phyloP scores from a whole-genome alignment of 2,797 vertebrate genomes.

The Carapus acus region DNA sequence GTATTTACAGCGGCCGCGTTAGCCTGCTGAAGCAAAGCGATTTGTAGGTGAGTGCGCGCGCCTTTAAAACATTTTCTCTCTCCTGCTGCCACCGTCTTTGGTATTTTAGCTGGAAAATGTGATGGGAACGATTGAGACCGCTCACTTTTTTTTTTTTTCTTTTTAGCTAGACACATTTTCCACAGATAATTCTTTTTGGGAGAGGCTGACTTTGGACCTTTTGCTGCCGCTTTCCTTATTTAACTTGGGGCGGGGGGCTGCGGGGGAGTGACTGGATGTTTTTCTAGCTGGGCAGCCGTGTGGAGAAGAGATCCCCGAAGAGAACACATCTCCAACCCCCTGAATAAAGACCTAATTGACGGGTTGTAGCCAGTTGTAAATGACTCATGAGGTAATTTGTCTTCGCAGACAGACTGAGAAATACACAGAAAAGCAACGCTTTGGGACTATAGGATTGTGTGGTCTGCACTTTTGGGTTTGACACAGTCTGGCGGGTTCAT shows the following conservation, averaged over 20 bases:
- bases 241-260: slow-evolving; percentile 53
- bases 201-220: slow-evolving; percentile 62
- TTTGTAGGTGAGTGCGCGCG: slow-evolving; percentile 34
- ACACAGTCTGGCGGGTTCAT: slow-evolving; percentile 29
- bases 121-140: slow-evolving; percentile 52
- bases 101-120: slow-evolving; percentile 62
- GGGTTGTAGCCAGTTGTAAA: slow-evolving; percentile 65
- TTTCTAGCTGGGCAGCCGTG: slow-evolving; percentile 71
- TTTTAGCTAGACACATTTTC: slow-evolving; percentile 70
- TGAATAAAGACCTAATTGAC: slow-evolving; percentile 74
- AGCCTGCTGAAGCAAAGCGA: slow-evolving; percentile 27
- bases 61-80: slow-evolving; percentile 20
- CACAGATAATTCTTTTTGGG: slow-evolving; percentile 74
- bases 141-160: too few relatives aligned
- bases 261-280: slow-evolving; percentile 64
- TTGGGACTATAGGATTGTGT: slow-evolving; percentile 29
- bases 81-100: slow-evolving; percentile 42
- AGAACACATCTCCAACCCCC: slow-evolving; percentile 68
- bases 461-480: slow-evolving; percentile 29
- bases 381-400: slow-evolving; percentile 67
- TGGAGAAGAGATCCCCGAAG: slow-evolving; percentile 70
- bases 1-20: slow-evolving; percentile 43
- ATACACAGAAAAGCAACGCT: slow-evolving; percentile 16
- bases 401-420: slow-evolving; percentile 47
- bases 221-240: slow-evolving; percentile 67